phyloP scores from a whole-genome alignment of 2,797 vertebrate species.

The Iguana delicatissima region DNA sequence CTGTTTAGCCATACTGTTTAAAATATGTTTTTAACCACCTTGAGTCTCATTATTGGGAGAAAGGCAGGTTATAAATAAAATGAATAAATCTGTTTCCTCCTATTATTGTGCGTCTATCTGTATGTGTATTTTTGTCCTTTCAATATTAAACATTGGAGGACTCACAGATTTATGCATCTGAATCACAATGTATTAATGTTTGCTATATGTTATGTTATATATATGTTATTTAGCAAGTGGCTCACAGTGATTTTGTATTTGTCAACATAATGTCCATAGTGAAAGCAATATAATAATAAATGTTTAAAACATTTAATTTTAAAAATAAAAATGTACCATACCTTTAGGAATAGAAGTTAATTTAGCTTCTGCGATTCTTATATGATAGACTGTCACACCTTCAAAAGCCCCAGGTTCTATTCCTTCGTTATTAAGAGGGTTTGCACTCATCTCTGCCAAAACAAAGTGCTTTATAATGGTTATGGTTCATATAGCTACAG shows the following conservation, averaged over 20 bases:
- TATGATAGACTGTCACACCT: conserved; percentile 88
- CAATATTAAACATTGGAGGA: neutral
- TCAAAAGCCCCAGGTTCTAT: conserved; percentile 94
- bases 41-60: too few species aligned
- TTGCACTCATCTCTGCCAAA: conserved; percentile 93
- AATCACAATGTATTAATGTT: neutral
- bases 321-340: conserved; percentile 63
- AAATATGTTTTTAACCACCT: too few species aligned
- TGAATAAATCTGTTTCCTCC: too few species aligned
- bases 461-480: conserved; percentile 26
- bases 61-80: too few species aligned
- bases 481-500: neutral
- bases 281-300: neutral
- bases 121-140: neutral
- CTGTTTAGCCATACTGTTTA: too few species aligned
- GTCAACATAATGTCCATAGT: neutral
- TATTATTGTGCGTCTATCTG: neutral
- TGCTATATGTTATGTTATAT: neutral
- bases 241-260: neutral
- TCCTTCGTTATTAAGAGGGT: conserved; percentile 91
- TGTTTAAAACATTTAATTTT: neutral
- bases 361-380: conserved; percentile 94
- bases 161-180: neutral
- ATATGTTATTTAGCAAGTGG: neutral
- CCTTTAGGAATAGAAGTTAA: conserved; percentile 95